phyloP scores from a whole-genome alignment of 2,888 invertebrate genomes.

The Drosophila mayaguana region DNA sequence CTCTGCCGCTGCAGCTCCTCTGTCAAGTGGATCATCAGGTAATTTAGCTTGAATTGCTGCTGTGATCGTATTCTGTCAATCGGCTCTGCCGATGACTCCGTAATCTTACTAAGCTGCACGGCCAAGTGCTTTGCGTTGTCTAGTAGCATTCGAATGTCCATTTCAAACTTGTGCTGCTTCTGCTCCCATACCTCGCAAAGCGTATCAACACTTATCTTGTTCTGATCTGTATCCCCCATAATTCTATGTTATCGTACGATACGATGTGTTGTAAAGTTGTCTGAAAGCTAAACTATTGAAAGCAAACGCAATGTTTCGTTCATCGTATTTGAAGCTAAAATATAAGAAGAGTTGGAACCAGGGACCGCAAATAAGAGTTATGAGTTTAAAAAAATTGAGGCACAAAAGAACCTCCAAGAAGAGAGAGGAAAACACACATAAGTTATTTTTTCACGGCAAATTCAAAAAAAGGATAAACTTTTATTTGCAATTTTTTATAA shows the following conservation, averaged over 20 bases:
- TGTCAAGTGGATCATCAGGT: conserved; percentile 87
- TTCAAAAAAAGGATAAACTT: too few species aligned
- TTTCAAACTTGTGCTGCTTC: conserved; percentile 24
- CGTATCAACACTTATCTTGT: conserved; percentile 13
- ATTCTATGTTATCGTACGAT: background rate
- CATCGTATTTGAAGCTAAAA: background rate
- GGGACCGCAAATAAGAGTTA: too few species aligned
- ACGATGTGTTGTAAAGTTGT: conserved; percentile 4
- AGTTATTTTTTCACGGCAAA: too few species aligned
- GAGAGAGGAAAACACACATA: too few species aligned
- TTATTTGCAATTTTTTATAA: too few species aligned
- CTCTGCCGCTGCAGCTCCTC: conserved; percentile 86
- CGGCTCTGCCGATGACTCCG: conserved; percentile 25
- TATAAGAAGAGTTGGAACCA: too few species aligned
- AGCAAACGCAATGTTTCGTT: background rate
- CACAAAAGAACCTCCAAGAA: too few species aligned
- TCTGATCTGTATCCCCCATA: conserved; percentile 25
- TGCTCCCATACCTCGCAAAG: conserved; percentile 31
- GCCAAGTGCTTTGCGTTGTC: conserved; percentile 26
- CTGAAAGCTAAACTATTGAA: conserved; percentile 16
- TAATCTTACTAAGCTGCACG: background rate
- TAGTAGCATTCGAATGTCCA: conserved; percentile 23
- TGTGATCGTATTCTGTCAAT: conserved; percentile 67
- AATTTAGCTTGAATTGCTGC: conserved; percentile 87
- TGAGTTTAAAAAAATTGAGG: too few species aligned